Conservation (phyloP, 2,113 vertebrate genomes). For the Thunnus maccoyii region DNA sequence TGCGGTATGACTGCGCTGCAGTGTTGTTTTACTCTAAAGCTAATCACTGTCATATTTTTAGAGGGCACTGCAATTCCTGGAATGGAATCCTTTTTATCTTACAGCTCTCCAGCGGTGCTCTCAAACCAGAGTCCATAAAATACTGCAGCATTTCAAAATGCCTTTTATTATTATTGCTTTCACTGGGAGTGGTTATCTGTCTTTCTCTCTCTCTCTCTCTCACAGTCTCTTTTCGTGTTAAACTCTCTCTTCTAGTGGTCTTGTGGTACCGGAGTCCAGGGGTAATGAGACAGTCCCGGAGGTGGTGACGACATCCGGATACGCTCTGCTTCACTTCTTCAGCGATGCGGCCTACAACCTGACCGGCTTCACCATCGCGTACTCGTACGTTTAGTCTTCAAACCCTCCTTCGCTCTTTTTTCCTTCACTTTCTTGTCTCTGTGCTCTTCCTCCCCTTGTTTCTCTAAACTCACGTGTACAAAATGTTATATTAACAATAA, state of each 20-base stretch:
- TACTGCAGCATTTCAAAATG: background rate
- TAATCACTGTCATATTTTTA: conserved; percentile 39
- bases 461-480: too few species aligned
- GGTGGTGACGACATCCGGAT: conserved; percentile 94
- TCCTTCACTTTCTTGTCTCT: background rate
- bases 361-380: conserved; percentile 95
- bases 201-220: conserved; percentile 1
- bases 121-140: conserved; percentile 8
- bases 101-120: conserved; percentile 18
- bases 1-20: background rate
- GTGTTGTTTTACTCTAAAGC: conserved; percentile 28
- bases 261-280: conserved; percentile 91
- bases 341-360: conserved; percentile 97
- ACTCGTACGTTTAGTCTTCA: conserved; percentile 88
- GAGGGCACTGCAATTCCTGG: background rate
- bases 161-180: conserved; percentile 10
- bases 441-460: background rate
- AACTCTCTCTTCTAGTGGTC: conserved; percentile 84
- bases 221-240: background rate
- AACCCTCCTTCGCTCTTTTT: background rate
- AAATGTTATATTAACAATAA: too few species aligned
- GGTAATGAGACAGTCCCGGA: conserved; percentile 95
- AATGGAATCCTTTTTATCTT: conserved; percentile 18
- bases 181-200: background rate
- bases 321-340: conserved; percentile 95